Evolutionary conservation across 1,140 invertebrate species (phyloP), one percentile per base, ranked within the genome.

Genomic region (Steinernema khuongi): DNA sequence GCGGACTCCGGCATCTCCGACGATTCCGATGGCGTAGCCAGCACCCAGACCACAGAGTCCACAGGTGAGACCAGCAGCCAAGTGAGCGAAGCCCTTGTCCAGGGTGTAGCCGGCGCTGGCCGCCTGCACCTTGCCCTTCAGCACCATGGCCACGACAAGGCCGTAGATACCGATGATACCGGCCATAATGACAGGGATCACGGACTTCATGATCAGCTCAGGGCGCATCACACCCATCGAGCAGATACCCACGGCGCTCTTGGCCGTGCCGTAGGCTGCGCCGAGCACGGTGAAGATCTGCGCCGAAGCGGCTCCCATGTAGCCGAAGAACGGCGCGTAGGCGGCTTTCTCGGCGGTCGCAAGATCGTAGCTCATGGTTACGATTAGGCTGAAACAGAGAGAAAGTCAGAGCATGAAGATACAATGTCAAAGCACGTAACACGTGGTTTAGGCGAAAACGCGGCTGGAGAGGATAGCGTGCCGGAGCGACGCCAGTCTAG

Each of bases 131-230:
- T 85, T 83, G 26, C 83, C 83, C n/a, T n/a, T n/a, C n/a, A n/a
- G n/a, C n/a, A n/a, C n/a, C n/a, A n/a, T n/a, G n/a, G n/a, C n/a
- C n/a, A n/a, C n/a, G n/a, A n/a, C n/a, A n/a, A n/a, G 79, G 60
- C 81, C 81, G 76, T 83, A 83, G 80, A 83, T 83, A 79, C 83
- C 82, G 36, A 83, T 85, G 41, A 76, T 76, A 79, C 76, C 77
- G 68, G 94, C 96, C 89, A 99, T 94, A 87, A 99, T 99, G 95
- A 97, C 96, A 87, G 96, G 96, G 94, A 99, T 99, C 89, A 99
- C 94, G 94, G 96, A 90, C 89, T 98, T 98, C 95, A 99, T 99
- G 88, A 99, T 98, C 85, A 97, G 89, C 88, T 99, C 96, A 74
- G 96, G 96, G 88, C 96, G 89, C 96, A 99, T 98, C 79, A 99